Evolutionary conservation across 1,140 invertebrate genomes (phyloP), one percentile per base, ranked within the genome.

Genomic region (Battus philenor): DNA sequence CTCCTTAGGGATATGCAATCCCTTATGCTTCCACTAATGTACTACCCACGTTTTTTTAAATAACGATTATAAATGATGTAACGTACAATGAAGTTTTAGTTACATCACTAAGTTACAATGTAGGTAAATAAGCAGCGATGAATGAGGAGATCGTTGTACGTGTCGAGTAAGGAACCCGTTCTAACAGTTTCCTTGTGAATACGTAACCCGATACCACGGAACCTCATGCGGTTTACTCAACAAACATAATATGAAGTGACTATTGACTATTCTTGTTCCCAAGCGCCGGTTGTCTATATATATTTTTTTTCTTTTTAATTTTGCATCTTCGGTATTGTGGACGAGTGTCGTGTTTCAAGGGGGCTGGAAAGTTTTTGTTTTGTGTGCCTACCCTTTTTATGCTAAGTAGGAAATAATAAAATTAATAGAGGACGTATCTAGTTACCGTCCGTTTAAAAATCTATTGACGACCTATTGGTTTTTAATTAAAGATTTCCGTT

Each of bases 231-330:
- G 76, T 75, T 78, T 77, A 67, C 67, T 70, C 73, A 61, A 60
- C 59, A 82, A 80, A 83, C 68, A 81, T 74, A 79, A 79, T 70
- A 75, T 78, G 74, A 74, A 83, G 76, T 80, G 76, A 73, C 74
- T 83, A 83, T 83, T 77, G 79, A 83, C 79, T 80, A 80, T 80
- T 80, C 69, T 60, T 58, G 76, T 79, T 79, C 74, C 64, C 68
- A 70, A 52, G 41, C 49, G 31, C 53, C 41, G 54, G 2, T 53
- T 52, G 50, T 45, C 59, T 64, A n/a, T n/a, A n/a, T n/a, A n/a
- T n/a, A n/a, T n/a, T n/a, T n/a, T n/a, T n/a, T n/a, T n/a, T 79
- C 68, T 69, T 75, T 76, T 74, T 74, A 59, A 71, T 71, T 78
- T 73, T 72, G 65, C 68, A 62, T 77, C 67, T 70, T 74, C 68